Base-by-base conservation (phyloP, 1,140 invertebrate species). In the Gryllus bimaculatus region DNA sequence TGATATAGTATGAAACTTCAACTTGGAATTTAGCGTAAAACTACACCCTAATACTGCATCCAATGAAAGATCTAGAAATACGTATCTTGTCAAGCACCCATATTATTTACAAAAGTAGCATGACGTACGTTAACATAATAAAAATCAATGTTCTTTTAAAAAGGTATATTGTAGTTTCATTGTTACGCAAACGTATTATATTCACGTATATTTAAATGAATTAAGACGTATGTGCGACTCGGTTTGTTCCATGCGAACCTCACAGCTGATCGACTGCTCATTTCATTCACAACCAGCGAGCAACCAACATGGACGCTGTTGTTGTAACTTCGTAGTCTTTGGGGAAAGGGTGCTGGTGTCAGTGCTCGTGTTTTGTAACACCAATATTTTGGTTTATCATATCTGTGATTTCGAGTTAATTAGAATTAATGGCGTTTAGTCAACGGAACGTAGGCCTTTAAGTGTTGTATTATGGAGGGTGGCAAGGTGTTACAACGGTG, bases 381-480 rank as follows among this genome's bases (percentile, higher is more conserved):
- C 13, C 20, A 49, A 77, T 48, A 48, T 49, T n/a, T 77, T 77
- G 21, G 18, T 18, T n/a, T 78, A 12, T 78, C 6, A 26, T 48
- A 18, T 78, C 78, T 78, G 78, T 73, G 66, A 78, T 78, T 78
- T 66, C 78, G 54, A 73, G 21, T 73, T 21, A 18, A 73, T 78
- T 78, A 47, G n/a, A 8, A 21, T 78, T 21, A 73, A 78, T 73
- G 78, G 78, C 48, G 13, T 66, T 49, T 66, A 73, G 54, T 78
- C 47, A 20, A 26, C 73, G 54, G 49, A 74, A 47, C 48, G 47
- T 21, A 48, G 20, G 20, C 54, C 54, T 12, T 73, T 49, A 73
- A 78, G 47, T 79, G 49, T 73, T 74, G 76, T 78, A 78, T 76
- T 80, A 80, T 80, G 80, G 80, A 78, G 80, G 80, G 80, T 73